Evolutionary conservation across 2,113 vertebrate genomes (phyloP).

Genomic region (Baryphthengus martii): DNA sequence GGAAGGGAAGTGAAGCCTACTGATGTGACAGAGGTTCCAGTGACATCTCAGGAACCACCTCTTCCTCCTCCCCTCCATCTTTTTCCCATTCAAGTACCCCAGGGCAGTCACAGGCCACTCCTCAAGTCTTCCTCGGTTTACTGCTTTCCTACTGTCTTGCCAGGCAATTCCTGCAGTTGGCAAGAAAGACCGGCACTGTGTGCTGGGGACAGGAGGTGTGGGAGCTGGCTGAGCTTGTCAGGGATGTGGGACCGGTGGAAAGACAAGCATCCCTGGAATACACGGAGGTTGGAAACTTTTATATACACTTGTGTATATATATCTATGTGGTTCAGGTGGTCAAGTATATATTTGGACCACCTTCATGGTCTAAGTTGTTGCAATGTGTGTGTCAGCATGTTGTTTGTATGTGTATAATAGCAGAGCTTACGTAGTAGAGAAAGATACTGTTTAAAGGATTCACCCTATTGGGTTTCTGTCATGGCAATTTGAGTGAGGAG

Average conservation of each 20-base stretch:
- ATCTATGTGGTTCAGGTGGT: not conserved
- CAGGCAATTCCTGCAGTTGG: not conserved
- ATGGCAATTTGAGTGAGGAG: not conserved
- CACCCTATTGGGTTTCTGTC: not conserved
- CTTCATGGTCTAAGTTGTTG: accelerated
- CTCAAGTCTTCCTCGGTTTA: not conserved
- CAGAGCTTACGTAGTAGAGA: not conserved
- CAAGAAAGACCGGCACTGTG: not conserved
- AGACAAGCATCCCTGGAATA: constrained; percentile 70
- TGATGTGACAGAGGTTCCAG: not conserved
- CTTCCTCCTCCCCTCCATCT: not conserved
- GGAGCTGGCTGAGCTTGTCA: not conserved
- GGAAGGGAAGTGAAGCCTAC: not conserved
- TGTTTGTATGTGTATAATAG: not conserved
- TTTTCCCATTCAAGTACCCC: not conserved
- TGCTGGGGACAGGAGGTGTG: not conserved
- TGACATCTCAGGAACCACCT: not conserved
- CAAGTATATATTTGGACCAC: not conserved
- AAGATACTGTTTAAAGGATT: not conserved
- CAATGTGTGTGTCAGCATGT: not conserved
- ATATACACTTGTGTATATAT: not conserved
- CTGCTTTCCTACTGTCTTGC: not conserved
- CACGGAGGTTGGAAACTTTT: constrained; percentile 61
- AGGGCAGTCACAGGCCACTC: not conserved
- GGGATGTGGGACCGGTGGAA: constrained; percentile 77